Evolutionary conservation across 64 coral and sea anemone genomes (phyloP).

Genomic region (Porites lutea): DNA sequence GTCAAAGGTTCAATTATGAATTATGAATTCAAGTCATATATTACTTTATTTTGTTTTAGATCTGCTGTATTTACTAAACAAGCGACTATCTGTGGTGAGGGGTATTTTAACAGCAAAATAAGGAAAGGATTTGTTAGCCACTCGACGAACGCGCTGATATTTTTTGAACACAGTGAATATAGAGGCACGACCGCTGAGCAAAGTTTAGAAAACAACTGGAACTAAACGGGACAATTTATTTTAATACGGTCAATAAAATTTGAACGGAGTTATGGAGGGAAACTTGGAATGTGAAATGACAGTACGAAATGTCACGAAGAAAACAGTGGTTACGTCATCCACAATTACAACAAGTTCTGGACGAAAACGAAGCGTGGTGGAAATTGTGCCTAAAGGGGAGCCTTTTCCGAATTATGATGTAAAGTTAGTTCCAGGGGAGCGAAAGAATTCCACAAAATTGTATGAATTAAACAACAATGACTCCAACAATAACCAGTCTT

Average conservation of each 20-base stretch:
- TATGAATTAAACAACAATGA: background rate
- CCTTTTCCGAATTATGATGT: background rate
- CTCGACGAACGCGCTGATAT: background rate
- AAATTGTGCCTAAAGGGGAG: background rate
- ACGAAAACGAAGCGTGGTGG: background rate
- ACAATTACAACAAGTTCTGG: constrained; percentile 28
- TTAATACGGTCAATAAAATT: too few species aligned
- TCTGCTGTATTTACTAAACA: background rate
- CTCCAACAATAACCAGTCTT: background rate
- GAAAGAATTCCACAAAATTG: background rate
- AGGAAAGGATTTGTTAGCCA: background rate
- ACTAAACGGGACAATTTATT: too few species aligned
- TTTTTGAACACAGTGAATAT: background rate
- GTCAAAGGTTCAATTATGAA: background rate
- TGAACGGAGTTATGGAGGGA: background rate
- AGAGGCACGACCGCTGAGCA: too few species aligned
- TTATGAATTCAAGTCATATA: background rate
- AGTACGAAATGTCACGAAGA: background rate
- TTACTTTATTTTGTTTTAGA: background rate
- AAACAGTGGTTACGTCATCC: background rate
- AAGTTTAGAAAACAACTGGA: too few species aligned
- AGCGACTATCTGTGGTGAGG: too few species aligned
- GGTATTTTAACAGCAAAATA: background rate
- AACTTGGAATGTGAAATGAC: background rate
- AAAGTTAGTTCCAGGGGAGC: background rate